A percentile compares a stretch with the other conserved stretches of the same genome.
phyloP scores from a whole-genome alignment of 2,888 invertebrate species.

The Spicauda simplicius region DNA sequence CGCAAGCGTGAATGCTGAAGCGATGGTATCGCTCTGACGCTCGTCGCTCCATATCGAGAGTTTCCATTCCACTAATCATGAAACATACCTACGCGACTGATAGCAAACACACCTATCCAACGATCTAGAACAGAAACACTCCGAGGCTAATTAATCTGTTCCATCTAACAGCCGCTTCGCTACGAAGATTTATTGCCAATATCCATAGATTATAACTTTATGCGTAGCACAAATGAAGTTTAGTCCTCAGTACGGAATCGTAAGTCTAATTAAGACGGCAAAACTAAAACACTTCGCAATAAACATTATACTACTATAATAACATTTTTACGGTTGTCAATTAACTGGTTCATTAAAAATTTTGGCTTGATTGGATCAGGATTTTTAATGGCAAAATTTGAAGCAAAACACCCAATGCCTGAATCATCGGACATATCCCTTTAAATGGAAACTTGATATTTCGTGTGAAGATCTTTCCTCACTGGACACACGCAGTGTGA shows the following conservation, averaged over 20 bases:
- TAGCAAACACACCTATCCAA: slow-evolving; percentile 54
- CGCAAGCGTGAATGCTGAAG: slow-evolving; percentile 53
- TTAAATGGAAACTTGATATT: slow-evolving; percentile 41
- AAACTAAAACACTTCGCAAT: slow-evolving; percentile 53
- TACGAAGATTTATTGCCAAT: slow-evolving; percentile 61
- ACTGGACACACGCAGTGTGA: slow-evolving; percentile 30
- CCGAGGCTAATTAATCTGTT: slow-evolving; percentile 67
- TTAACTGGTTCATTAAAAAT: slow-evolving; percentile 68
- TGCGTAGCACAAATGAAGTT: slow-evolving; percentile 43
- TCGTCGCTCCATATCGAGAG: slow-evolving; percentile 68
- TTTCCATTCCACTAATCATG: slow-evolving; percentile 66
- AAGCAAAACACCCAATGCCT: slow-evolving; percentile 44
- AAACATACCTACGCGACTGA: slow-evolving; percentile 60
- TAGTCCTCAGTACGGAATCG: slow-evolving; percentile 30
- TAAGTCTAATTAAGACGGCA: slow-evolving; percentile 58
- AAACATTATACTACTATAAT: slow-evolving; percentile 61
- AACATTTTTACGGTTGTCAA: slow-evolving; percentile 70
- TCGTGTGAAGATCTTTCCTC: slow-evolving; percentile 24
- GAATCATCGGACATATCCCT: slow-evolving; percentile 40
- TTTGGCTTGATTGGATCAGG: slow-evolving; percentile 64
- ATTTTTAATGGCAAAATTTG: slow-evolving; percentile 55
- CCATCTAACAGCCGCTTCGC: slow-evolving; percentile 54
- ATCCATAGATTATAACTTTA: slow-evolving; percentile 50
- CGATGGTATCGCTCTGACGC: slow-evolving; percentile 66
- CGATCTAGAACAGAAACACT: slow-evolving; percentile 65